Base-by-base conservation (phyloP, 2,888 invertebrate genomes). In the Pemphredon lugubris region DNA sequence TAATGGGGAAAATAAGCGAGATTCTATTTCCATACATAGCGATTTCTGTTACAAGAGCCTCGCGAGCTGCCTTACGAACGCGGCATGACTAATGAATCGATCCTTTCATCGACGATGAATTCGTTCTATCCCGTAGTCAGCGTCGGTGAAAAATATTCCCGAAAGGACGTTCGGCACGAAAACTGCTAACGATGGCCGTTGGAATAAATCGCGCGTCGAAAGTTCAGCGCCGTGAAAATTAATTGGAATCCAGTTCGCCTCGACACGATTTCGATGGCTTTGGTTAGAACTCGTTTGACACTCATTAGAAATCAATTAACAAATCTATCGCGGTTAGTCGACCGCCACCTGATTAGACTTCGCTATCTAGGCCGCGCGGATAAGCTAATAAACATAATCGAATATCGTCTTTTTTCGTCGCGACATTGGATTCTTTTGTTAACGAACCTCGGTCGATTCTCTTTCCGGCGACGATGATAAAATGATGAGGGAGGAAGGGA, bases 271-370 rank as follows among this genome's bases (percentile, higher is more conserved):
- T 51, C 51, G 26, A 20, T 23, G 21, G 16, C 20, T 44, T 14
- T 39, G 18, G 57, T 72, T 47, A 20, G 63, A 65, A 66, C 63
- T 51, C 69, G 55, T 67, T 70, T 23, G 63, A 72, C 61, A 48
- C 51, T 61, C 64, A 61, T 71, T 74, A 79, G 34, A 50, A 61
- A 71, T 76, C 58, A 64, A 80, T 79, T 76, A 76, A 64, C 78
- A 30, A 42, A 21, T 58, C 4, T 58, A 61, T 61, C 63, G 37
- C 34, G 44, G 37, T 57, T 61, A 50, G n/a, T 26, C 45, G 14
- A 20, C 9, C 58, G 73, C 50, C 59, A 55, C 47, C 50, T 64
- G 50, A 65, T 74, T 67, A 57, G 53, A 50, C 59, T 11, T 16
- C 32, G 39, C 54, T 64, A 66, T 68, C 40, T 66, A 54, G 60